Conservation (phyloP, 1,140 invertebrate species). For the Drosophila arizonae region DNA sequence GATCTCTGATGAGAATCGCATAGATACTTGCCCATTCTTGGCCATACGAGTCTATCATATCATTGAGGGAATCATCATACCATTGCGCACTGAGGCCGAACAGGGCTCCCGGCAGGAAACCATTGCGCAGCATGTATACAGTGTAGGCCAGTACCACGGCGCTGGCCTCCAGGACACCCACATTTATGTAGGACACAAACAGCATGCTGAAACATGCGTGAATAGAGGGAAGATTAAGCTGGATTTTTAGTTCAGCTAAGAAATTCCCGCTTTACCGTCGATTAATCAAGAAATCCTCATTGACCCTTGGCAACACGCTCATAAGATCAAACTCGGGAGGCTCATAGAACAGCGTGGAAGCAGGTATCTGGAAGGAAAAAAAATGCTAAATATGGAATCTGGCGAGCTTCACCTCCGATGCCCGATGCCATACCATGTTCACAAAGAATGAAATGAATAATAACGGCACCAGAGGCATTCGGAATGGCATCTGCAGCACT, state of each 20-base stretch:
- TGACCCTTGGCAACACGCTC: constrained; percentile 45
- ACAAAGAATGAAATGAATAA: constrained; percentile 33
- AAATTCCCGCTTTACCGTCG: constrained; percentile 22
- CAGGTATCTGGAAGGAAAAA: constrained; percentile 35
- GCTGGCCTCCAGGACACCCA: constrained; percentile 49
- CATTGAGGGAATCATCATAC: constrained; percentile 33
- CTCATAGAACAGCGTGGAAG: constrained; percentile 39
- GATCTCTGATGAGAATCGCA: too few species aligned
- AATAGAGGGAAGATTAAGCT: background rate
- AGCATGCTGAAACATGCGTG: constrained; percentile 20
- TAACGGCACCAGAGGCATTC: constrained; percentile 13
- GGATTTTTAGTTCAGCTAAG: background rate
- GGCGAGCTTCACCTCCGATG: too few species aligned
- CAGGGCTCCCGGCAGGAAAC: constrained; percentile 45
- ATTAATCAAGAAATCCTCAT: constrained; percentile 51
- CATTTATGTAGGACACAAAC: constrained; percentile 43
- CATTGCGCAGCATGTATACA: constrained; percentile 40
- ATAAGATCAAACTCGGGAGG: constrained; percentile 41
- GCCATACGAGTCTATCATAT: constrained; percentile 51
- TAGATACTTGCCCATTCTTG: constrained; percentile 58
- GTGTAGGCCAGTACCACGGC: constrained; percentile 49
- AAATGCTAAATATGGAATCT: background rate
- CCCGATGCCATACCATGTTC: constrained; percentile 42
- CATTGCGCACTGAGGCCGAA: constrained; percentile 12
- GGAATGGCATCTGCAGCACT: constrained; percentile 29